Evolutionary conservation across 2,113 vertebrate species (phyloP), one percentile per base, ranked within the genome.

Genomic region (Trochalopteron elliotii): DNA sequence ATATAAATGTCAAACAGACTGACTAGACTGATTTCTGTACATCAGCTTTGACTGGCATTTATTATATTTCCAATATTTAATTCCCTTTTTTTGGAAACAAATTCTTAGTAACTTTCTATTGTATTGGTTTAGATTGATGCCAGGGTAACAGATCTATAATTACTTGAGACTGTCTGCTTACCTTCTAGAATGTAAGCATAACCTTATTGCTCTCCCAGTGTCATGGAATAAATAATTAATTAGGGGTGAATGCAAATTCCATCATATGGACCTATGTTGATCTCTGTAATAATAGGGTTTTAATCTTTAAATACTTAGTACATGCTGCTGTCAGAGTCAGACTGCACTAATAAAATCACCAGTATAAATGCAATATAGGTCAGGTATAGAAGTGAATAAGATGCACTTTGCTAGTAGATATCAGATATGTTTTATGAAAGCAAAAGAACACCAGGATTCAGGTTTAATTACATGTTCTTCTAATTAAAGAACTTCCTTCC

Each of bases 211-310:
- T 83, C 71, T 81, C 75, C 60, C 5, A 60, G 37, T 69, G 65
- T 79, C 52, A 85, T 13, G 28, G 39, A 93, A 60, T 82, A 89
- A 95, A 82, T 82, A 74, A 91, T 57, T 83, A 95, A 94, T 89
- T 53, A 64, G 19, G 31, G n/a, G 49, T 57, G 47, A 91, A 94
- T 50, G 61, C 30, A 95, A 92, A 93, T 70, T 86, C 42, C 39
- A 80, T 49, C n/a, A 83, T 22, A 72, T 19, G 22, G 45, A 86
- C 30, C 23, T 53, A 5, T 53, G 59, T 15, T 86, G 50, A 45
- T 83, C 40, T 78, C 70, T 89, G 5, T 31, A 89, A 71, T 69
- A 82, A 50, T 0, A 89, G 21, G 24, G 33, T 59, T 89, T 57
- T 84, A 90, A 70, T 61, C 49, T 72, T 88, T 65, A 72, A 75